Evolutionary conservation across 2,797 vertebrate genomes (phyloP), one percentile per base, ranked within the genome.

Genomic region (Chromis chromis): DNA sequence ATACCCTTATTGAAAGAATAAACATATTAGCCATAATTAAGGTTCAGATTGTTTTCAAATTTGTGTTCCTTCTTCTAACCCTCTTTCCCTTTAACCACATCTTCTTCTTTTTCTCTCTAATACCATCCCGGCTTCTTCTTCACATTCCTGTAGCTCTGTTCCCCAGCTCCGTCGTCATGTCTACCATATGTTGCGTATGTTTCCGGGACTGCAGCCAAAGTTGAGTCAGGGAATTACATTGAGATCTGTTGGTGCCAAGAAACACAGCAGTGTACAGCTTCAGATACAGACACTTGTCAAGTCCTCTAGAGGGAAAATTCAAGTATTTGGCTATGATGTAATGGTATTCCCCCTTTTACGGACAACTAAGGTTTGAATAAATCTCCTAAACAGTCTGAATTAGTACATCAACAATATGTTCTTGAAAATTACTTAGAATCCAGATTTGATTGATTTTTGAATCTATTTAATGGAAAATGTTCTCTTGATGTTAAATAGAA

Each of bases 161-260:
- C 33, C 67, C 14, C 49, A 16, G 80, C 62, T 72, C 65, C 48
- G 24, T 74, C 56, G 25, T 85, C 79, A 85, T 83, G 82, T 87
- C 79, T 57, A 62, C 76, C 88, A 86, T 73, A 81, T 88, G 87
- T 42, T 82, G 68, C 74, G 24, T 88, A 85, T 84, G 78, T 88
- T 89, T 90, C 82, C 44, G 80, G 89, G 90, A 79, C 36, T 0
- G 3, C 31, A 14, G 91, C 89, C 91, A 93, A 83, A 62, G 50
- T 77, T 82, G 82, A 89, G 81, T 79, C 59, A 83, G 76, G 79
- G 85, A 91, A 81, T 91, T 86, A 77, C 77, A 82, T 66, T 73
- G 76, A 86, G 74, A 70, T 59, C 66, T 62, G 12, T n/a, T 4
- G 11, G 56, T 83, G 89, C 88, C 89, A 91, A 89, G 71, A 87